Percentiles rank a stretch among this genome's conserved stretches.
These are phyloP conservation scores for Octopus bimaculoides DNA, from an alignment of 1,140 invertebrate species.

Conservation along the genomic window DNA sequence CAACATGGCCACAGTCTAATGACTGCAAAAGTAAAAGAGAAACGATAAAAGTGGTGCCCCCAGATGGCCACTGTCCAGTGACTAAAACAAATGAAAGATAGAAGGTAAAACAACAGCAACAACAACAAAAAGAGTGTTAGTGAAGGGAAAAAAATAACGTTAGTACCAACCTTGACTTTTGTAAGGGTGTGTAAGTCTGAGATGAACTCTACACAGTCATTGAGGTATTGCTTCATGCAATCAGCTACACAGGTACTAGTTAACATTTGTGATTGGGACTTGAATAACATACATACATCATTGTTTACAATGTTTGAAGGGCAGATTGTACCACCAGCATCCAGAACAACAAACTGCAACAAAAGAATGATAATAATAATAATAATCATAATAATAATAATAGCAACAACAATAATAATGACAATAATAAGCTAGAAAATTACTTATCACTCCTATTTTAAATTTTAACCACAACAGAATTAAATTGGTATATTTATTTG, in stretches of 20 bases:
- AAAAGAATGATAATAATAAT: neutral
- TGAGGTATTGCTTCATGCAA: slow-evolving; percentile 85
- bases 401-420: too few species aligned
- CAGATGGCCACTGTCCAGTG: too few species aligned
- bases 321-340: slow-evolving; percentile 75
- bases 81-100: too few species aligned
- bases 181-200: slow-evolving; percentile 94
- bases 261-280: slow-evolving; percentile 50
- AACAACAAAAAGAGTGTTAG: too few species aligned
- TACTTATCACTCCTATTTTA: too few species aligned
- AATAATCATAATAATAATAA: neutral
- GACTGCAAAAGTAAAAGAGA: too few species aligned
- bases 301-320: slow-evolving; percentile 62
- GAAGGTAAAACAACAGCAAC: too few species aligned
- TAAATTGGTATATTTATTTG: too few species aligned
- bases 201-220: slow-evolving; percentile 93
- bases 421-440: too few species aligned
- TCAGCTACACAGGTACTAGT: slow-evolving; percentile 84
- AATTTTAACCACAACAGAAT: too few species aligned
- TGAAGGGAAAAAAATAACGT: neutral
- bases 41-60: too few species aligned
- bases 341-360: slow-evolving; percentile 64
- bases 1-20: too few species aligned
- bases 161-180: slow-evolving; percentile 84
- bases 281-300: slow-evolving; percentile 44